Base-by-base conservation (phyloP, 2,888 invertebrate genomes). In the Octodonta nipae region DNA sequence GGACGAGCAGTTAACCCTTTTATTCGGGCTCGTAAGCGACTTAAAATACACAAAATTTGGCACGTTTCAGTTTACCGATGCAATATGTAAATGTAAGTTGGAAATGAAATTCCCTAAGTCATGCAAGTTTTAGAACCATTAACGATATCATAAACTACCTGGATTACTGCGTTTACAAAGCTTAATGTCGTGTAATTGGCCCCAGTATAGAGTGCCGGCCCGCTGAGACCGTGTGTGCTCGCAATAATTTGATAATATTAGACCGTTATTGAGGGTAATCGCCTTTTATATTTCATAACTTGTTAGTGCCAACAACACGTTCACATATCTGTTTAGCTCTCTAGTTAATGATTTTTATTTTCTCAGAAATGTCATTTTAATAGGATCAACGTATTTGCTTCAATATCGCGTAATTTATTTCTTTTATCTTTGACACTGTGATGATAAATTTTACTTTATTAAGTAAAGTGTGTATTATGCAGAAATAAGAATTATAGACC, bases 151-250 rank as follows among this genome's bases (percentile, higher is more conserved):
- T 58, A 56, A 58, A 58, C 45, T 54, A 56, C 55, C 55, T 54
- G 54, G 56, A 55, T 56, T 56, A 56, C 43, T 48, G 49, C 45
- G 52, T 51, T 53, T 54, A 55, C 54, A 55, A 55, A 54, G 52
- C 51, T n/a, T 53, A 56, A 56, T 52, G 50, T 54, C 54, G 37
- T 54, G 53, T 56, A 54, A 56, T 54, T 52, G 51, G 44, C 39
- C 49, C 49, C 45, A 52, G 54, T 55, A 56, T 55, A 41, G 51
- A 50, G 52, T 53, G 53, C 47, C 41, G 52, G 52, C 51, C 52
- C 46, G 50, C 49, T 45, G 50, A 44, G 48, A 37, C 40, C 38
- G 35, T 39, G 38, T 45, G 47, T 42, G 34, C 40, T 34, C 39
- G 47, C 41, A 47, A 52, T 54, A 53, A 54, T 55, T 52, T 51